Base-by-base conservation (phyloP, 2,113 vertebrate species). In the Dolichallabes microphthalmus region DNA sequence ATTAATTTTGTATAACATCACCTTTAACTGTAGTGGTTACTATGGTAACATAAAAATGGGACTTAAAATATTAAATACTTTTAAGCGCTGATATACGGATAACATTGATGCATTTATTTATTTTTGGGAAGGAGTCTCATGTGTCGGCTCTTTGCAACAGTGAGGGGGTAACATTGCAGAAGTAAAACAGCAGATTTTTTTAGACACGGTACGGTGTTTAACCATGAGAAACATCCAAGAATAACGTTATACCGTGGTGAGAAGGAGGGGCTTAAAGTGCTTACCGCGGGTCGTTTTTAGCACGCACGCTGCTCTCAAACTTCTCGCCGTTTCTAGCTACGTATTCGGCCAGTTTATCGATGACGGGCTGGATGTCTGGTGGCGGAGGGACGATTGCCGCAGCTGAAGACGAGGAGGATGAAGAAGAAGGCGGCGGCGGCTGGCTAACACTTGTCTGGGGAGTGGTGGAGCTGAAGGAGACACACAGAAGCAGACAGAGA, bases 271-370 rank as follows among this genome's bases (percentile, higher is more conserved):
- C 69, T 19, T 39, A 90, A 92, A 86, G 94, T 94, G 86, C 94
- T 95, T 89, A 99, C 98, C 98, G 95, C 4, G 95, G 95, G 89
- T 99, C 98, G 10, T 98, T 99, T 94, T 99, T 99, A 91, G 97
- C 97, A 86, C 96, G 96, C 58, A 99, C 98, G 2, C 98, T 98
- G 80, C 96, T 95, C 94, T 99, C 98, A 85, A 99, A 99, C 91
- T 98, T 98, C 45, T 97, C 89, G 25, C 98, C 98, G 2, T 99
- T 99, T 83, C 98, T 94, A 20, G 96, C 97, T 60, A 99, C 98
- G 0, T 99, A 99, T 73, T 98, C 96, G 0, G 98, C 98, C 83
- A 99, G 92, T 89, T 99, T 99, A 95, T 99, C 98, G 73, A 99
- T 99, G 90, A 99, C 98, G 5, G 98, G 97, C 57, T 99, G 98